Evolutionary conservation across 2,888 invertebrate species (phyloP).

Genomic region (Aleiodes alternator): DNA sequence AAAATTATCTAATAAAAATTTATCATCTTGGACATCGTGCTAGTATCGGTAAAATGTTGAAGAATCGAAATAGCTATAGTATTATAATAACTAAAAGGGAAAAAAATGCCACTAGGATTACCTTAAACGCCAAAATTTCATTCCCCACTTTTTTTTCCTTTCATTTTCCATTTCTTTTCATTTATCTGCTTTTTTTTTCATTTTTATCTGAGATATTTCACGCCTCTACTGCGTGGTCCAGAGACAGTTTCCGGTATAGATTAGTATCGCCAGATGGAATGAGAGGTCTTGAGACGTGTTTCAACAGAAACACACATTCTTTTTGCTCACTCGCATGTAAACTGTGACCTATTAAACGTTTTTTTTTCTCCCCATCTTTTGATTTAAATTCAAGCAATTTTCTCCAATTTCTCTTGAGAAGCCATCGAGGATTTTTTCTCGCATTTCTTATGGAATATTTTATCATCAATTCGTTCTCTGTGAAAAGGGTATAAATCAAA

Average conservation of each 20-base stretch:
- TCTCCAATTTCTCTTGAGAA: too few species aligned
- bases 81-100: too few species aligned
- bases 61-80: too few species aligned
- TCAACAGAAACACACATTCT: conserved; percentile 31
- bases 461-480: too few species aligned
- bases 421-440: too few species aligned
- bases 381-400: too few species aligned
- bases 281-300: conserved; percentile 38
- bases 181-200: neutral
- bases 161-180: neutral
- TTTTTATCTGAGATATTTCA: neutral
- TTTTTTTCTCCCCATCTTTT: conserved; percentile 3
- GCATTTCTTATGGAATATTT: too few species aligned
- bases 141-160: neutral
- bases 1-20: too few species aligned
- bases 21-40: too few species aligned
- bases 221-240: conserved; percentile 22
- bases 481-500: neutral
- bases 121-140: neutral
- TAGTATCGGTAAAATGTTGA: too few species aligned
- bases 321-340: conserved; percentile 36
- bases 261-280: conserved; percentile 25
- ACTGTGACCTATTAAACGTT: conserved; percentile 7
- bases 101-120: too few species aligned
- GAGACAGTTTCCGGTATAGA: conserved; percentile 34